Evolutionary conservation across 1,140 invertebrate genomes (phyloP).

Genomic region (Pantala flavescens): DNA sequence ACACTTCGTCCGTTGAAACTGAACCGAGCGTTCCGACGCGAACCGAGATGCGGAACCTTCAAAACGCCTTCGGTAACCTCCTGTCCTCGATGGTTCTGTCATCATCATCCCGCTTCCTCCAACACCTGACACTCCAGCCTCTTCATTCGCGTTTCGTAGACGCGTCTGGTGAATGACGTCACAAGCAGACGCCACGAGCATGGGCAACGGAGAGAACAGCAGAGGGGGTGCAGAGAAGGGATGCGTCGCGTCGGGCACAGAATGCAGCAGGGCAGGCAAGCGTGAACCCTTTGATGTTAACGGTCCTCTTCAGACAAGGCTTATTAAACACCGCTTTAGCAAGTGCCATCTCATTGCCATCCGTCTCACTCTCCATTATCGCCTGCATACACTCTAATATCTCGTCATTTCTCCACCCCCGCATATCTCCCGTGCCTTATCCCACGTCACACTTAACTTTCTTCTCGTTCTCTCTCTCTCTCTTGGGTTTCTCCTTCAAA

Average conservation of each 20-base stretch:
- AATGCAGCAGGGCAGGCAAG: neutral
- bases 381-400: neutral
- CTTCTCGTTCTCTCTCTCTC: neutral
- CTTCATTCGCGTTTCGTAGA: too few species aligned
- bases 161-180: too few species aligned
- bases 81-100: too few species aligned
- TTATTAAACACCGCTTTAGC: neutral
- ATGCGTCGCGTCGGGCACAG: neutral
- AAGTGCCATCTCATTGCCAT: neutral
- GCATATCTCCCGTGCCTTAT: neutral
- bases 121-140: too few species aligned
- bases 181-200: too few species aligned
- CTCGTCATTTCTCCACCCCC: neutral
- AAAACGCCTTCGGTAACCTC: too few species aligned
- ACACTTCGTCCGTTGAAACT: too few species aligned
- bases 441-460: neutral
- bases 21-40: too few species aligned
- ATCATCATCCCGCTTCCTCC: too few species aligned
- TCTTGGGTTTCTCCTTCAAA: neutral
- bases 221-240: neutral
- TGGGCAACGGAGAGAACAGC: too few species aligned
- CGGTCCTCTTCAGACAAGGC: neutral
- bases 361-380: neutral
- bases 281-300: constrained; percentile 5
- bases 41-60: too few species aligned